Evolutionary conservation across 2,888 invertebrate genomes (phyloP).

Genomic region (Caenorhabditis doughertyi): DNA sequence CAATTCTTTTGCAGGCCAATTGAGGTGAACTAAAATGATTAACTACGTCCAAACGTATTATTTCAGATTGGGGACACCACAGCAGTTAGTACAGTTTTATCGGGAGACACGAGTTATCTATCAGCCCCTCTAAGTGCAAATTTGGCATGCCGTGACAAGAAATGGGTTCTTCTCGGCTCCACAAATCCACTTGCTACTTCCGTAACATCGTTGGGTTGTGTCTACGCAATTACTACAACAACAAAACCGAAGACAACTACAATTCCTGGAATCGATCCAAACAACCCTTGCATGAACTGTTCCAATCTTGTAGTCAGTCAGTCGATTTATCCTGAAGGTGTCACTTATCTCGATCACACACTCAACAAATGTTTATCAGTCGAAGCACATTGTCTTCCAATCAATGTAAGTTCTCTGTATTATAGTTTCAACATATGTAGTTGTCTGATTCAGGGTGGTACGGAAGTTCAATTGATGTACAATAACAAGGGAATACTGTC

Average conservation of each 20-base stretch:
- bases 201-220: conserved; percentile 68
- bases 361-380: conserved; percentile 66
- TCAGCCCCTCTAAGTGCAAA: conserved; percentile 52
- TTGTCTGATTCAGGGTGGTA: conserved; percentile 38
- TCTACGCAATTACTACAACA: conserved; percentile 57
- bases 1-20: conserved; percentile 70
- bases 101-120: conserved; percentile 50
- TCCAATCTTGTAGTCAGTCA: conserved; percentile 66
- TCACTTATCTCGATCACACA: conserved; percentile 68
- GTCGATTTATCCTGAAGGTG: conserved; percentile 60
- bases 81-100: conserved; percentile 68
- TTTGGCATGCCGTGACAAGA: conserved; percentile 64
- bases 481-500: conserved; percentile 31
- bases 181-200: conserved; percentile 28
- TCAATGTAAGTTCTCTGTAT: conserved; percentile 55
- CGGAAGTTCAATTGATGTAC: conserved; percentile 54
- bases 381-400: conserved; percentile 68
- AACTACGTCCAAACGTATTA: no score
- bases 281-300: conserved; percentile 72
- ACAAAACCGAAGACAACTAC: conserved; percentile 61
- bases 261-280: conserved; percentile 55
- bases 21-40: no score
- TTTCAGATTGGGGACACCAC: conserved; percentile 67
- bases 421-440: no score
- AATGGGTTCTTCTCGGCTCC: conserved; percentile 57